Conservation (phyloP, 2,888 invertebrate genomes). For the Shargacucullia verbasci region DNA sequence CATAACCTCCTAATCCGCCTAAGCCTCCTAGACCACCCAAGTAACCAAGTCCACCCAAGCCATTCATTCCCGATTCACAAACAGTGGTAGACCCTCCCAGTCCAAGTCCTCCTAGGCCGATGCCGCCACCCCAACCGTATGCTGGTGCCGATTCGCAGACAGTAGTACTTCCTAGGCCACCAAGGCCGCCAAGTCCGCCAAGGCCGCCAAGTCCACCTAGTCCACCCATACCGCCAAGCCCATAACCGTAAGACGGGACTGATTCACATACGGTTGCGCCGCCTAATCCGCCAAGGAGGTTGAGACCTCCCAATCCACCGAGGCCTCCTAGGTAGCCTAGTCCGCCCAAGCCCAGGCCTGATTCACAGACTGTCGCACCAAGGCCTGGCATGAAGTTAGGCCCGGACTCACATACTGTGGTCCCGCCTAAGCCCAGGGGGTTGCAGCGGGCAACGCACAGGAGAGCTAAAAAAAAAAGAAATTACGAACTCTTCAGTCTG, state of each 20-base stretch:
- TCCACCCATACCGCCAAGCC: conserved; percentile 29
- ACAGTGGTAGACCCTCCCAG: conserved; percentile 1
- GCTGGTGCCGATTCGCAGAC: conserved; percentile 38
- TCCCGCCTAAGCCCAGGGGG: conserved; percentile 65
- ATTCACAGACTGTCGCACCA: conserved; percentile 51
- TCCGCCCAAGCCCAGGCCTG: conserved; percentile 38
- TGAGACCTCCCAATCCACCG: conserved; percentile 33
- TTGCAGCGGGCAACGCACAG: conserved; percentile 66
- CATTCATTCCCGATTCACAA: conserved; percentile 19
- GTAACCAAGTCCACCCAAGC: conserved; percentile 6
- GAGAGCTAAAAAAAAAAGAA: conserved; percentile 57
- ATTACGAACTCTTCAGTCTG: no score
- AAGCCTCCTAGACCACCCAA: conserved; percentile 6
- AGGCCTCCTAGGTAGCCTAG: conserved; percentile 34
- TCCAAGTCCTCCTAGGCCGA: conserved; percentile 15
- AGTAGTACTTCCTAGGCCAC: conserved; percentile 23
- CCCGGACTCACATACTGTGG: conserved; percentile 64
- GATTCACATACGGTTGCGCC: conserved; percentile 34
- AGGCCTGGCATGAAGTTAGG: conserved; percentile 49
- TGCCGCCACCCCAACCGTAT: conserved; percentile 25
- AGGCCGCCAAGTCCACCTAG: conserved; percentile 12
- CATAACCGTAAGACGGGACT: conserved; percentile 20
- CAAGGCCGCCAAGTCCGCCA: conserved; percentile 17
- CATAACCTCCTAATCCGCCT: conserved; percentile 38
- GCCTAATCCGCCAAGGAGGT: conserved; percentile 30